Base-by-base conservation (phyloP, 1,140 invertebrate species). In the Trichonephila clavata region DNA sequence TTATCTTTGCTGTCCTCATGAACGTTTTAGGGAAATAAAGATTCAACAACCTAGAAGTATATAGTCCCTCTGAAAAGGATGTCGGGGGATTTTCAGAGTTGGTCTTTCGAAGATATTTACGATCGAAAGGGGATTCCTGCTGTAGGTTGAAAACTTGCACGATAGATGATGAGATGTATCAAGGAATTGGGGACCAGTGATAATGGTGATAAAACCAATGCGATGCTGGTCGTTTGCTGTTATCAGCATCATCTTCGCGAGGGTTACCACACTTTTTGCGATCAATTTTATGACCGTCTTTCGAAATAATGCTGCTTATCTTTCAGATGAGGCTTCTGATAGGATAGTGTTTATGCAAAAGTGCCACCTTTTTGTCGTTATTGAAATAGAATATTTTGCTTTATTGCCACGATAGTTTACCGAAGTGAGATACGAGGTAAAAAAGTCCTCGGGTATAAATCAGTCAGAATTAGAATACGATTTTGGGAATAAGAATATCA, bases 261-360 rank as follows among this genome's bases (percentile, higher is more conserved):
- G 71, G 71, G 71, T 77, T 77, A 77, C 71, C 71, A 77, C 71
- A 77, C 71, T 77, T 77, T 77, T 77, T 77, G 71, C 32, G 27
- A 32, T 77, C 71, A 27, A 77, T 77, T 77, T 77, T 77, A 77
- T 14, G 71, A 77, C 27, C 71, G 13, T 77, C 71, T 77, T 77
- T 77, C 24, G 71, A 18, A 77, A 77, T 77, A 77, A 77, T 77
- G 16, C 71, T 24, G 32, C 71, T 77, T 77, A 77, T 77, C 71
- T 77, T 16, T 32, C 27, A 77, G 71, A 77, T 77, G 71, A 77
- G 71, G 27, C 71, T 32, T 20, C 24, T 32, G 71, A 77, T 77
- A 77, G 71, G 68, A 68, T 6, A 77, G 71, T 77, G 71, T 77
- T 77, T 77, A 77, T 77, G 71, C 71, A 18, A 77, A 77, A 77